Percentiles rank a stretch among this genome's conserved stretches.
These are phyloP conservation scores for Meandrusa payeni DNA, from an alignment of 2,888 invertebrate genomes.

Conservation along the genomic window DNA sequence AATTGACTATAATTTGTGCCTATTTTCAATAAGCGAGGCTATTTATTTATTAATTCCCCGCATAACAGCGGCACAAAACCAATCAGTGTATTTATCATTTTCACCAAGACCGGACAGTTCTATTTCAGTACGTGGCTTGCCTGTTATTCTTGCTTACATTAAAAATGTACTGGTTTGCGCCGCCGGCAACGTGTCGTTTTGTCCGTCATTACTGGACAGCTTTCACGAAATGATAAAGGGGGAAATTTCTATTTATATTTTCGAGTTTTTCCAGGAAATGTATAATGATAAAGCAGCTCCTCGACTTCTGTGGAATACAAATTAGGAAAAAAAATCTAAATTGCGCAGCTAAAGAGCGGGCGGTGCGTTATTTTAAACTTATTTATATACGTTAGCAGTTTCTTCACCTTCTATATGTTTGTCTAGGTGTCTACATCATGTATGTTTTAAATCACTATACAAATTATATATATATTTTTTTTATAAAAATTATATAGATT, in stretches of 20 bases:
- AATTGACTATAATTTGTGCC: no score
- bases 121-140: slow-evolving; percentile 1
- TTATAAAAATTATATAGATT: no score
- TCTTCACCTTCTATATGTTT: no score
- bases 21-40: no score
- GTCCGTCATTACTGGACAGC: slow-evolving; percentile 14
- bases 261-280: slow-evolving; percentile 2
- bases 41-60: no score
- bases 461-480: no score
- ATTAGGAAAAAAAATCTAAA: no score
- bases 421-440: no score
- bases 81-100: not conserved
- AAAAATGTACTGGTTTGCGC: slow-evolving; percentile 6
- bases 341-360: no score
- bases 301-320: not conserved
- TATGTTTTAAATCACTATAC: no score
- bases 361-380: no score
- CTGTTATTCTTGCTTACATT: slow-evolving; percentile 7
- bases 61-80: not conserved
- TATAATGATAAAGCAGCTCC: not conserved
- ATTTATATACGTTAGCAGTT: no score
- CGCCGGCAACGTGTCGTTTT: not conserved
- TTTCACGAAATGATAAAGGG: slow-evolving; percentile 1
- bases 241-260: slow-evolving; percentile 8
- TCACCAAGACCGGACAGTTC: slow-evolving; percentile 12